These are phyloP conservation scores for Phorcus lineatus DNA, from an alignment of 2,888 invertebrate genomes.

Conservation along the genomic window DNA sequence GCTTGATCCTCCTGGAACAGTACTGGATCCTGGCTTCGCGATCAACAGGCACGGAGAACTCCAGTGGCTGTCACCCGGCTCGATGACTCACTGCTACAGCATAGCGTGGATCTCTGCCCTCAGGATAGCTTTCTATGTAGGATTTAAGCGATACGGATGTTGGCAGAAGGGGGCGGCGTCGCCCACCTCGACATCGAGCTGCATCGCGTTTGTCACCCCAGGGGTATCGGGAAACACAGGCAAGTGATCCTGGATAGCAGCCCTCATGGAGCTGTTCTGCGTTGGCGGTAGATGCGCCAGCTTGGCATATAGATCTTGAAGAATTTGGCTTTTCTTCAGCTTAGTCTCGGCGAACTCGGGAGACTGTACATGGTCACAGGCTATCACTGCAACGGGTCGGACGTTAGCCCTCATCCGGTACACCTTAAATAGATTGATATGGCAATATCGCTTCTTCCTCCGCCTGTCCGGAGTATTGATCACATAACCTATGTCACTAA, in stretches of 20 bases:
- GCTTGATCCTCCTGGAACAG: slow-evolving; percentile 47
- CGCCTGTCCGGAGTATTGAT: background rate
- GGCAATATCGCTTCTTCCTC: background rate
- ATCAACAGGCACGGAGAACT: slow-evolving; percentile 50
- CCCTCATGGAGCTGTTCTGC: background rate
- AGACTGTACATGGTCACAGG: background rate
- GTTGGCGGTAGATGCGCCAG: slow-evolving; percentile 12
- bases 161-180: slow-evolving; percentile 39
- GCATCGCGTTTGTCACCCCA: slow-evolving; percentile 31
- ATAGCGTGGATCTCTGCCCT: background rate
- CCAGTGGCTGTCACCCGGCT: slow-evolving; percentile 29
- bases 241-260: background rate
- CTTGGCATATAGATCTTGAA: slow-evolving; percentile 23
- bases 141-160: slow-evolving; percentile 43
- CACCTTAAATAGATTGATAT: background rate
- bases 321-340: background rate
- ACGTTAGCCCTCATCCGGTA: background rate
- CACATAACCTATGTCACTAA: slow-evolving; percentile 37
- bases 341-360: background rate
- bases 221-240: slow-evolving; percentile 44
- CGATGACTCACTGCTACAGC: background rate
- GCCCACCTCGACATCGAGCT: slow-evolving; percentile 36
- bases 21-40: slow-evolving; percentile 41
- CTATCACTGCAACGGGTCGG: background rate
- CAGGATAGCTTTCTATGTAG: slow-evolving; percentile 8